phyloP scores from a whole-genome alignment of 37 sponge, comb jelly and placozoan genomes.

The Beroe ovata region DNA sequence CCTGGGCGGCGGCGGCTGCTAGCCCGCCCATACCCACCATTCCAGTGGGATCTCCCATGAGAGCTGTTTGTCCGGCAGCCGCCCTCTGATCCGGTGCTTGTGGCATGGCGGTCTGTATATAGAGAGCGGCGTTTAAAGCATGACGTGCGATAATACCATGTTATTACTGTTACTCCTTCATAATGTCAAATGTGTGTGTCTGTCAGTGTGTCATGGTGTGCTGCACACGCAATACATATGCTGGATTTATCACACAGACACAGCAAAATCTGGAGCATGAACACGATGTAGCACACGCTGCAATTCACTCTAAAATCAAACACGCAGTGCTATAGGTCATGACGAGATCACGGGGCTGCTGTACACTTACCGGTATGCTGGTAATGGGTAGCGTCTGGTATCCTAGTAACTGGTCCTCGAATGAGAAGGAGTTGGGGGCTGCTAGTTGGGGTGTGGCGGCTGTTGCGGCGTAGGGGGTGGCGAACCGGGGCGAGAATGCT shows the following conservation, averaged over 20 bases:
- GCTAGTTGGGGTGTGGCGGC: constrained; percentile 38
- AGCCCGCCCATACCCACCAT: not conserved
- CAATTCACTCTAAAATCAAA: not conserved
- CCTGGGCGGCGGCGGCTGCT: constrained; percentile 11
- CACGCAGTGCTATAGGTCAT: not conserved
- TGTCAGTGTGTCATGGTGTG: not conserved
- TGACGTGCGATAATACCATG: too few relatives aligned
- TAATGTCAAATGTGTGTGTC: too few relatives aligned
- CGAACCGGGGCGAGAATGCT: constrained; percentile 23
- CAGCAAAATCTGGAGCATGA: not conserved
- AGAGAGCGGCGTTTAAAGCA: too few relatives aligned
- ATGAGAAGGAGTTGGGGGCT: constrained; percentile 4
- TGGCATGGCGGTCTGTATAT: constrained; percentile 10
- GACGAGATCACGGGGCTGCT: too few relatives aligned
- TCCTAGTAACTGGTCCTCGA: constrained; percentile 63
- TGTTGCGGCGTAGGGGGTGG: constrained; percentile 39
- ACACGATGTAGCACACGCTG: not conserved
- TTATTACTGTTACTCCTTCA: too few relatives aligned
- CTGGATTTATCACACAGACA: not conserved
- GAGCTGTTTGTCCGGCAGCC: not conserved
- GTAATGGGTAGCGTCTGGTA: constrained; percentile 53
- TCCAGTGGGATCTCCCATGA: constrained; percentile 33
- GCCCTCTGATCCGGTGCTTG: constrained; percentile 22
- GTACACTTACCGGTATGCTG: constrained; percentile 51
- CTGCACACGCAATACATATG: not conserved